Evolutionary conservation across 2,888 invertebrate species (phyloP).

Genomic region (Gortyna flavago): DNA sequence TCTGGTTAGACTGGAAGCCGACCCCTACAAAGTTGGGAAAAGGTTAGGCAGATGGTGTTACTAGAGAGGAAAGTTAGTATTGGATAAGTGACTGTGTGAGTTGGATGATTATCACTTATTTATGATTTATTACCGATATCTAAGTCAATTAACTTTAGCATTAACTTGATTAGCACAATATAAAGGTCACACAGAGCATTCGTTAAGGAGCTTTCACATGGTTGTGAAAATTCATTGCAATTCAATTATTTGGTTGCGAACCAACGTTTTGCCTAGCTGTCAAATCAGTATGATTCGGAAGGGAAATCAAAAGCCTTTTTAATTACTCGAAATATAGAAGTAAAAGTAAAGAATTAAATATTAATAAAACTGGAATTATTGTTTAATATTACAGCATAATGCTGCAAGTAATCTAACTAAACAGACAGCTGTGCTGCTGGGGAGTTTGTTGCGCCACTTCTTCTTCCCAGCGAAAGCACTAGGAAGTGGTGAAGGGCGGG

Average conservation of each 20-base stretch:
- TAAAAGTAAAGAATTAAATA: not conserved
- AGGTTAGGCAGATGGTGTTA: too few relatives aligned
- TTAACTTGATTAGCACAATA: not conserved
- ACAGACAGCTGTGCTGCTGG: too few relatives aligned
- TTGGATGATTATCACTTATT: conserved; percentile 7
- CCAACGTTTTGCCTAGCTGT: not conserved
- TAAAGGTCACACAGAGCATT: not conserved
- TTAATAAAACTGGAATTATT: not conserved
- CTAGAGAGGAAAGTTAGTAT: not conserved
- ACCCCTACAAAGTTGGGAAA: too few relatives aligned
- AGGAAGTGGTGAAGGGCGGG: too few relatives aligned
- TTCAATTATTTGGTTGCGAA: not conserved
- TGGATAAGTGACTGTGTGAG: not conserved
- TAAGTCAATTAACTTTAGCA: conserved; percentile 6
- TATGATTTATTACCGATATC: conserved; percentile 13
- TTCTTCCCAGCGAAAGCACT: too few relatives aligned
- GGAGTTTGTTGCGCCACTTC: too few relatives aligned
- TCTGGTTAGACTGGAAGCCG: too few relatives aligned
- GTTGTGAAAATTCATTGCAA: not conserved
- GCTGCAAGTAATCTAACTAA: too few relatives aligned
- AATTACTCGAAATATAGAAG: not conserved
- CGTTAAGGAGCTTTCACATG: not conserved
- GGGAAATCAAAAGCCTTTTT: not conserved
- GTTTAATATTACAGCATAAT: too few relatives aligned
- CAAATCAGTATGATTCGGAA: not conserved